phyloP scores from a whole-genome alignment of 2,113 vertebrate genomes.

The Nipponia nippon region DNA sequence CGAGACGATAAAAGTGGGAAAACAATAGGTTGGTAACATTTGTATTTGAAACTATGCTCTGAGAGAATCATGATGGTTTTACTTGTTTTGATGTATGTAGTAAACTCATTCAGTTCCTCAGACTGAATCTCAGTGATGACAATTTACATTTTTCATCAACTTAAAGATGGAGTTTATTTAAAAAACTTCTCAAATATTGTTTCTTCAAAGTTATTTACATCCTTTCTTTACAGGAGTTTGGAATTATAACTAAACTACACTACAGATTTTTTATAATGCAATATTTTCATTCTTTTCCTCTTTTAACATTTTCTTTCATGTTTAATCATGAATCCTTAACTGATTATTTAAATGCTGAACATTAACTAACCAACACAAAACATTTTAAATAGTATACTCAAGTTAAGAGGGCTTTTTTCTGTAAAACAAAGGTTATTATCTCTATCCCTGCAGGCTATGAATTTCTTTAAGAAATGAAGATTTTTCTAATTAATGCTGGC shows the following conservation, averaged over 20 bases:
- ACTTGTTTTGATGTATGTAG: neutral
- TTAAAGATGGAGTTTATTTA: neutral
- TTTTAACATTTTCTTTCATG: neutral
- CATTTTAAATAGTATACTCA: neutral
- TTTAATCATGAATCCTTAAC: neutral
- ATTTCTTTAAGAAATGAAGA: neutral
- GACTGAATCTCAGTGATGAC: neutral
- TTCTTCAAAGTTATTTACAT: neutral
- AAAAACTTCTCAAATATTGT: neutral
- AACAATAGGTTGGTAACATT: neutral
- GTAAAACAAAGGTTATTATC: neutral
- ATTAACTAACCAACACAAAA: constrained; percentile 1
- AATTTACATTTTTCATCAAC: neutral
- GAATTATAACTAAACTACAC: neutral
- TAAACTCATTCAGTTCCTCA: neutral
- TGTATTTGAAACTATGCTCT: neutral
- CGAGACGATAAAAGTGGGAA: neutral
- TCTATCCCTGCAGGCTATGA: neutral
- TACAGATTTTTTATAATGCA: neutral
- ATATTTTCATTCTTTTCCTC: neutral
- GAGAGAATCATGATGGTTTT: neutral
- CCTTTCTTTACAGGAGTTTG: neutral
- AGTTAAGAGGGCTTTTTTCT: neutral
- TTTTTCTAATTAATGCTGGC: constrained; percentile 24
- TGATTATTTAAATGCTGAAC: neutral